Conservation (phyloP, 1,140 invertebrate genomes). For the Penaeus indicus region DNA sequence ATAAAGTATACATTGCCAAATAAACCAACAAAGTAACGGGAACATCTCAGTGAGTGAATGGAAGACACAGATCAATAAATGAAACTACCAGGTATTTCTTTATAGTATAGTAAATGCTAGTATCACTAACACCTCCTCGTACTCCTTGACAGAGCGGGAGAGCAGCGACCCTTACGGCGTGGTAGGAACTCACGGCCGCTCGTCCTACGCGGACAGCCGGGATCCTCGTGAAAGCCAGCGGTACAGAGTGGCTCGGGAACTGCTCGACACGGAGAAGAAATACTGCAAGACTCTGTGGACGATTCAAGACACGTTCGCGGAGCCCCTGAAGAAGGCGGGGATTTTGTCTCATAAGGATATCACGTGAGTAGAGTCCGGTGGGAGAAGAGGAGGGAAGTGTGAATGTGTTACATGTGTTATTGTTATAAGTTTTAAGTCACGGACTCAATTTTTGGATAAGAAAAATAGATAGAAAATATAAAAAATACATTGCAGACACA, state of each 20-base stretch:
- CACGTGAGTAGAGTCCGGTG: slow-evolving; percentile 9
- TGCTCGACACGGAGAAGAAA: slow-evolving; percentile 71
- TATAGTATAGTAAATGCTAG: too few species aligned
- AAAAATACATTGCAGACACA: too few species aligned
- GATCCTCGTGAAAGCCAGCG: slow-evolving; percentile 67
- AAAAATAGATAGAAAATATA: too few species aligned
- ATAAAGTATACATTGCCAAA: too few species aligned
- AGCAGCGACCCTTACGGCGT: slow-evolving; percentile 46
- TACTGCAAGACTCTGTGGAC: slow-evolving; percentile 71
- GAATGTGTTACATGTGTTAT: background rate
- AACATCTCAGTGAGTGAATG: too few species aligned
- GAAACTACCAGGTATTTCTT: too few species aligned
- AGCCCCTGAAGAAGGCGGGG: slow-evolving; percentile 69
- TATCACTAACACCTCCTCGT: too few species aligned
- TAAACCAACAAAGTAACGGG: too few species aligned
- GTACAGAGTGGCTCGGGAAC: slow-evolving; percentile 69
- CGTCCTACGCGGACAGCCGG: slow-evolving; percentile 4
- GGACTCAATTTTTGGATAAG: too few species aligned
- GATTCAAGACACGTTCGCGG: slow-evolving; percentile 70
- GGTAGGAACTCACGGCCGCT: background rate
- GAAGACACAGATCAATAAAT: too few species aligned
- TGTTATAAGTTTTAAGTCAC: too few species aligned
- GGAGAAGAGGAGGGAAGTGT: background rate
- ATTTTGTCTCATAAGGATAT: slow-evolving; percentile 69
- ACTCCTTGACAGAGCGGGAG: too few species aligned